Evolutionary conservation across 2,888 invertebrate genomes (phyloP), one percentile per base, ranked within the genome.

Genomic region (Watsonalla cultraria): DNA sequence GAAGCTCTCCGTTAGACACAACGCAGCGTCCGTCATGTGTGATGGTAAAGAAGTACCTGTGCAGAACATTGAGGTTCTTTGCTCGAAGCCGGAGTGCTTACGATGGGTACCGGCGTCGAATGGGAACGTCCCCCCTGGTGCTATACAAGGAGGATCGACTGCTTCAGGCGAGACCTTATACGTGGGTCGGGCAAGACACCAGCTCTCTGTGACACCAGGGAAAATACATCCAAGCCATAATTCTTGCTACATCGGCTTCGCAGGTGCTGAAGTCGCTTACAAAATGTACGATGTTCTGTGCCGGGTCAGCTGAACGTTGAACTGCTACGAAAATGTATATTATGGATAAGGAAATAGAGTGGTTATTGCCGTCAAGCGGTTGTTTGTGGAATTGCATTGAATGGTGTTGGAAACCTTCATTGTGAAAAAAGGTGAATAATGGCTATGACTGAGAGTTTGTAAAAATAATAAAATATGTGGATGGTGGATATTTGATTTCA

Each of bases 121-220:
- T 46, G 92, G 92, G 0, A 84, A 78, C 47, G 80, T 93, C 0
- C 93, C 93, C 0, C 87, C 91, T 1, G 87, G 91, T 9, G 93
- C 93, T 0, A 86, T 93, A 34, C 76, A 86, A 51, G 93, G 92
- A 0, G 93, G 93, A 0, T 82, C 80, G 47, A 92, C 92, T 0
- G 55, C 70, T 0, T 70, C 81, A 5, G 92, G 91, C 5, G 92
- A 92, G 66, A 84, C 86, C 5, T 62, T 93, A 13, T 93, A 91
- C 65, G 86, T 93, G 0, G 93, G 92, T 0, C 82, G 93, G 59
- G 92, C 92, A 0, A 78, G 85, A 45, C 92, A 93, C 68, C 92
- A 92, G 70, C 82, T 92, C 7, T 92, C 91, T 0, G 74, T 92
- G 7, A 90, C 93, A 5, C 92, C 93, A 4, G 93, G 93, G 8